Percentiles rank a stretch among this genome's conserved stretches.
phyloP scores from a whole-genome alignment of 2,113 vertebrate species.

The Butorides virescens region DNA sequence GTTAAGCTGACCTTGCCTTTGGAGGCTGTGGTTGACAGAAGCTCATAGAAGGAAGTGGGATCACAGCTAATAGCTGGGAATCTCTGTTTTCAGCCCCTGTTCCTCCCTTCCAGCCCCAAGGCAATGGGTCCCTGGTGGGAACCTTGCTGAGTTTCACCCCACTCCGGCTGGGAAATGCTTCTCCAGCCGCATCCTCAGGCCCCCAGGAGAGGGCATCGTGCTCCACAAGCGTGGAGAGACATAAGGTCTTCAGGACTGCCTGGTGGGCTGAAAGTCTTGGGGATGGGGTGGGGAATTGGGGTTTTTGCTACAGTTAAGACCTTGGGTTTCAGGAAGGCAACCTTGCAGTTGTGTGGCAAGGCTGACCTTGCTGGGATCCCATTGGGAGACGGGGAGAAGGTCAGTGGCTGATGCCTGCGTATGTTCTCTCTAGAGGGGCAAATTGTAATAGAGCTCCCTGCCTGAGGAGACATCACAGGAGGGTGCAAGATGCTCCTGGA shows the following conservation, averaged over 20 bases:
- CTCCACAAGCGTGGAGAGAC: background rate
- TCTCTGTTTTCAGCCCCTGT: background rate
- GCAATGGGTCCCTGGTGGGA: background rate
- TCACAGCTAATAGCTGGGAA: background rate
- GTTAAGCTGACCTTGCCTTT: background rate
- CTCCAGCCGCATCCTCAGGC: background rate
- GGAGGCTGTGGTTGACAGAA: background rate
- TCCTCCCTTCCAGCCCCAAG: background rate
- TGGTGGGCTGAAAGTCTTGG: background rate
- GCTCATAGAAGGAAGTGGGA: background rate
- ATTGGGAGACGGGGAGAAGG: background rate
- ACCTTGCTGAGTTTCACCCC: background rate
- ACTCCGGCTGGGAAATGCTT: accelerated
- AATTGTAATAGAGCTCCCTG: background rate
- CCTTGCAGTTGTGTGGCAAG: background rate
- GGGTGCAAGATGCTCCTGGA: background rate
- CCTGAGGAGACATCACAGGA: background rate
- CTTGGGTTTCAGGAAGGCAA: background rate
- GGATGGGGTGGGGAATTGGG: accelerated
- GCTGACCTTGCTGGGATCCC: background rate
- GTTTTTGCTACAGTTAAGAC: accelerated
- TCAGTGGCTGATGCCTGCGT: background rate
- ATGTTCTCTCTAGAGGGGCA: background rate
- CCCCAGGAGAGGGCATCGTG: constrained; percentile 57
- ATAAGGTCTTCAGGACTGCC: background rate